Conservation (phyloP, 2,888 invertebrate genomes). For the Embidobia sp. region DNA sequence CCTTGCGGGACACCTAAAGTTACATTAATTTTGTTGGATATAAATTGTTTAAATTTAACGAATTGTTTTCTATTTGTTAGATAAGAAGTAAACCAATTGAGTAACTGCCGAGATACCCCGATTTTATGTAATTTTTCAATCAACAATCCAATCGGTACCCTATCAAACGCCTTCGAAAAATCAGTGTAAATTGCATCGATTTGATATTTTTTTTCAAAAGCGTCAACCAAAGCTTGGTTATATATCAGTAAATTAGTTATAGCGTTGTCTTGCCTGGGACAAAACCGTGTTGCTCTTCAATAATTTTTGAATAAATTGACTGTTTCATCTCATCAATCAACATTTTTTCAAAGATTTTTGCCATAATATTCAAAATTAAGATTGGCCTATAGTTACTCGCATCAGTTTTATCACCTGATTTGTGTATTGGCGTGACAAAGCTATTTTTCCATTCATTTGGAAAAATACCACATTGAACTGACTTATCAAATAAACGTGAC, state of each 20-base stretch:
- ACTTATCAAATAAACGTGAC: background rate
- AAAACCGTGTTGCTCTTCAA: background rate
- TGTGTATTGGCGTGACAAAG: background rate
- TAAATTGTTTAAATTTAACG: background rate
- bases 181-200: too few species aligned
- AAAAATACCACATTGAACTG: background rate
- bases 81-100: background rate
- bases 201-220: too few species aligned
- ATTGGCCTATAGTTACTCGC: too few species aligned
- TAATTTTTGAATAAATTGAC: background rate
- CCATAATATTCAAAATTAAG: background rate
- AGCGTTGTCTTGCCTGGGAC: background rate
- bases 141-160: background rate
- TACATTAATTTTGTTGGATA: background rate
- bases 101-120: background rate
- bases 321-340: background rate
- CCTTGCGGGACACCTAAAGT: conserved; percentile 4
- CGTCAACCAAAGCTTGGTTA: too few species aligned
- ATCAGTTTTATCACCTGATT: background rate
- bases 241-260: background rate
- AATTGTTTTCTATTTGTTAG: conserved; percentile 2
- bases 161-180: conserved; percentile 8
- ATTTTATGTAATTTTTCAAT: background rate
- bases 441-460: background rate
- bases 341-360: background rate